phyloP scores from a whole-genome alignment of 2,113 vertebrate genomes.

The Lophotis ruficrista region DNA sequence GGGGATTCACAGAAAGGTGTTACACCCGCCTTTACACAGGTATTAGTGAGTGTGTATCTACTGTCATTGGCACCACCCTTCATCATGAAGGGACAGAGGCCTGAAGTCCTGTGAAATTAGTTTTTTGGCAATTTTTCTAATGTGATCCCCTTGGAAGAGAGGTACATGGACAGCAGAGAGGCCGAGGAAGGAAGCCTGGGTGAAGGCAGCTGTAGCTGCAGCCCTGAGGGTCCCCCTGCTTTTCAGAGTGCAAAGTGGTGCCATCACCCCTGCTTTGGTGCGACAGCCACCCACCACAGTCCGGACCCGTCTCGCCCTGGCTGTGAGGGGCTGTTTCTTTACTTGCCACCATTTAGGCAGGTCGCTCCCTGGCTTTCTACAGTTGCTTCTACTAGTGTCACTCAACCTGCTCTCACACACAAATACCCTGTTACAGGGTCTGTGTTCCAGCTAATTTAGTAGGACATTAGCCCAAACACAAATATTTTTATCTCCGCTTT shows the following conservation, averaged over 20 bases:
- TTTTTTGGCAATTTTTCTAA: not conserved
- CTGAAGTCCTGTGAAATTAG: not conserved
- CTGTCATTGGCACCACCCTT: not conserved
- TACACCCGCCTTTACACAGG: accelerated
- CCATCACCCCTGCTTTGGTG: not conserved
- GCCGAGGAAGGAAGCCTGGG: accelerated
- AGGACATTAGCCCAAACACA: not conserved
- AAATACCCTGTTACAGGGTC: not conserved
- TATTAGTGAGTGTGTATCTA: not conserved
- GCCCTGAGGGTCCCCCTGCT: accelerated
- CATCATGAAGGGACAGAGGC: not conserved
- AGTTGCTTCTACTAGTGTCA: not conserved
- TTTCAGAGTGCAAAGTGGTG: not conserved
- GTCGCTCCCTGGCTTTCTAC: not conserved
- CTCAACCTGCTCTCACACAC: not conserved
- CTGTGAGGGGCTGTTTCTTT: not conserved
- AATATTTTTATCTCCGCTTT: not conserved
- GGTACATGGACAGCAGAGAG: not conserved
- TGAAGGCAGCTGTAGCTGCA: not conserved
- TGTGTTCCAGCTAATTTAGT: not conserved
- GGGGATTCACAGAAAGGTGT: not conserved
- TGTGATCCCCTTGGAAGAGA: not conserved
- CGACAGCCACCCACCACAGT: accelerated
- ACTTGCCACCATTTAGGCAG: not conserved
- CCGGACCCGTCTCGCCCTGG: not conserved